These are phyloP conservation scores for Xyrauchen texanus DNA, from an alignment of 2,113 vertebrate species.

Conservation along the genomic window DNA sequence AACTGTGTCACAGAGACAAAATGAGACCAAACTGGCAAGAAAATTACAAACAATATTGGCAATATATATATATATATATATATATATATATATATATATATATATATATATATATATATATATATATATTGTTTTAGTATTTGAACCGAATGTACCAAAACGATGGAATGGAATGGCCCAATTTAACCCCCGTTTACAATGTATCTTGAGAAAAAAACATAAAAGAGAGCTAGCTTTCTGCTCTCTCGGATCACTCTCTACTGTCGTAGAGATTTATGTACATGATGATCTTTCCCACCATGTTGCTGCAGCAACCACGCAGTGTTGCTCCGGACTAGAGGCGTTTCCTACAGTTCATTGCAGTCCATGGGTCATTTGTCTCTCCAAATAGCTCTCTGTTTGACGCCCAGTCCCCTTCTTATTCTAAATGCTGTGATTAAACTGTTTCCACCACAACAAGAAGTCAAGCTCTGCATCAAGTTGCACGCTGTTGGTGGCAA, in stretches of 20 bases:
- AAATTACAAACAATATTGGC: too few species aligned
- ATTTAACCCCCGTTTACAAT: too few species aligned
- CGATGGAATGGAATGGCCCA: too few species aligned
- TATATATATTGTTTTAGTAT: too few species aligned
- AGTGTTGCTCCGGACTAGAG: conserved; percentile 42
- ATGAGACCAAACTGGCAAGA: too few species aligned
- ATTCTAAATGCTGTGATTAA: conserved; percentile 54
- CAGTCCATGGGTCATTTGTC: conserved; percentile 58
- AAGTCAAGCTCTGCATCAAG: conserved; percentile 39
- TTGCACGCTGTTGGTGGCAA: conserved; percentile 43
- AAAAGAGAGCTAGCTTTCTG: conserved; percentile 2
- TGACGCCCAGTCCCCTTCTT: conserved; percentile 44
- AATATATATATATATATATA: too few species aligned
- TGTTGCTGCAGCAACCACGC: conserved; percentile 35
- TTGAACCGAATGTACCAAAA: too few species aligned
- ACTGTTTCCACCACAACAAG: conserved; percentile 51
- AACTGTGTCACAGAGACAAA: too few species aligned
- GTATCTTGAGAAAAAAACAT: conserved; percentile 41
- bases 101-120: too few species aligned
- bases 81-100: too few species aligned
- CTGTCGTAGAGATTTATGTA: conserved; percentile 49
- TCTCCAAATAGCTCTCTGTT: conserved; percentile 51
- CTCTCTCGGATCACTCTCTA: conserved; percentile 42
- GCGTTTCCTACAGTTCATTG: conserved; percentile 46
- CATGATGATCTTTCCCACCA: conserved; percentile 44